Evolutionary conservation across 2,797 vertebrate genomes (phyloP), one percentile per base, ranked within the genome.

Genomic region (Saguinus oedipus): DNA sequence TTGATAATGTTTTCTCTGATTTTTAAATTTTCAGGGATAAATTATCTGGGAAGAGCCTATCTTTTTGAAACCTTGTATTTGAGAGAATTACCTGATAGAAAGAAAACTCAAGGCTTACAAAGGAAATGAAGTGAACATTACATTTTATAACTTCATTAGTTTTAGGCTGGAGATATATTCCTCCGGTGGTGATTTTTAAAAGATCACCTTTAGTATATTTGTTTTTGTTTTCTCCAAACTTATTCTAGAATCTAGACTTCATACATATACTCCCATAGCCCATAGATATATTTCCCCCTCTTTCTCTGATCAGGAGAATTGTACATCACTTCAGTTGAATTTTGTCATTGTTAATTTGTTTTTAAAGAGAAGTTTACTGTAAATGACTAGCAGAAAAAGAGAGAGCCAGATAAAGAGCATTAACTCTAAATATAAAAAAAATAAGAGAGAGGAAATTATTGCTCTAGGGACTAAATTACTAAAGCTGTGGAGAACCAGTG

Each of bases 31-130:
- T 90, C 39, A 80, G 30, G 55, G 19, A 39, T 64, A 84, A 44
- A 50, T 96, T 93, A 79, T 83, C 90, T 93, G 75, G 33, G 39
- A 84, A 93, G 83, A 94, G 19, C n/a, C 72, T 13, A 22, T 93
- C 42, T 72, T 86, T 88, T 81, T 90, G n/a, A 22, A 93, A 92
- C 14, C 88, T 93, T 10, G 48, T 83, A 50, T 42, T 91, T 83
- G 81, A 87, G 48, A 85, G 82, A 44, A 36, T 84, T 76, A 36
- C 14, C 24, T 70, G 20, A 50, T 64, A 76, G 57, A 90, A 86
- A 93, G 27, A 24, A 91, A 93, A 74, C 53, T 86, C 24, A 82
- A 33, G 33, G 64, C 46, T 91, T 87, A 50, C 6, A 91, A 57
- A 93, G 36, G 57, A 92, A 93, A 72, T 95, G 44, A 78, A 86